Evolutionary conservation across 2,888 invertebrate genomes (phyloP).

Genomic region (Lypha dubia): DNA sequence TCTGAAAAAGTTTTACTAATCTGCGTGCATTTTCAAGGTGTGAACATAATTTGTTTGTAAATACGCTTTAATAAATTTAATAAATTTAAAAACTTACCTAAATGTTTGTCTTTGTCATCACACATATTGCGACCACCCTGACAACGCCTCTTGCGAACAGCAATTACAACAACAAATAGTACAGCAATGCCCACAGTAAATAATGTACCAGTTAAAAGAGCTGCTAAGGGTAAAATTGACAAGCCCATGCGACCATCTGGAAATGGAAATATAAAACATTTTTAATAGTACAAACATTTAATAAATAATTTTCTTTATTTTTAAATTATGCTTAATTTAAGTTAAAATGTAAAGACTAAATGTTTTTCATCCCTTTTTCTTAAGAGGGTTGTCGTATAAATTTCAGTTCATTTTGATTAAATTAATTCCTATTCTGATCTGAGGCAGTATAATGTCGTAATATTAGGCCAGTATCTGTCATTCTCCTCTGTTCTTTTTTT

Average conservation of each 20-base stretch:
- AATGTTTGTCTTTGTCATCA: constrained; percentile 84
- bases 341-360: constrained; percentile 26
- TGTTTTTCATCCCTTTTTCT: neutral
- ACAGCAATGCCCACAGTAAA: constrained; percentile 87
- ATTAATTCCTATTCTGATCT: too few species aligned
- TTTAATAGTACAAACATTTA: constrained; percentile 10
- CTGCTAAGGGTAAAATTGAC: constrained; percentile 89
- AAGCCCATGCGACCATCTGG: constrained; percentile 88
- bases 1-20: too few species aligned
- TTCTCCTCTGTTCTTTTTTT: too few species aligned
- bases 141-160: constrained; percentile 86
- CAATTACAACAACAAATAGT: constrained; percentile 87
- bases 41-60: too few species aligned
- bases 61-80: neutral
- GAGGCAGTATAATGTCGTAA: too few species aligned
- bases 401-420: too few species aligned
- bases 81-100: constrained; percentile 77
- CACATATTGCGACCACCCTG: constrained; percentile 85
- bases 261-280: constrained; percentile 69
- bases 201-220: constrained; percentile 87
- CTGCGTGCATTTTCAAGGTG: too few species aligned
- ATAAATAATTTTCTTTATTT: neutral
- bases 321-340: constrained; percentile 59
- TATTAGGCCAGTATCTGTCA: too few species aligned
- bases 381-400: neutral